Conservation (phyloP, 1,140 invertebrate genomes). For the Panulirus ornatus region DNA sequence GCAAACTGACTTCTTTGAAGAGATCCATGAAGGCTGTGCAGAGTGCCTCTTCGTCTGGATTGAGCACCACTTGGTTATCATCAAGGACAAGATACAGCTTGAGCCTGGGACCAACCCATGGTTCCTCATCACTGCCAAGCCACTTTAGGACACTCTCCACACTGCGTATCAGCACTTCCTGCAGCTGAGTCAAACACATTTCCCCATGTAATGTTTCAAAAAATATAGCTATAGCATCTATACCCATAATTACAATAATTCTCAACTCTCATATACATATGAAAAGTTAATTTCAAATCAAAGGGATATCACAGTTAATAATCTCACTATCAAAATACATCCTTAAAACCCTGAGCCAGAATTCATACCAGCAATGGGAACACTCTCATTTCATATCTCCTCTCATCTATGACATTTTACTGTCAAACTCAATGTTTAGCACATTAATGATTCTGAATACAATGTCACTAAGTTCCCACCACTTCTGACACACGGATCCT, state of each 20-base stretch:
- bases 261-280: too few relatives aligned
- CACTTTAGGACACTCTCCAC: conserved; percentile 56
- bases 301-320: too few relatives aligned
- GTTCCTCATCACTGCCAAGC: conserved; percentile 70
- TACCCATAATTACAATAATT: background rate
- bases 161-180: conserved; percentile 64
- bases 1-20: conserved; percentile 62
- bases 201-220: background rate
- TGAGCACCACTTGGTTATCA: conserved; percentile 57
- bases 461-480: too few relatives aligned
- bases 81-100: conserved; percentile 67
- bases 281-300: too few relatives aligned
- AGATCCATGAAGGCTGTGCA: conserved; percentile 60
- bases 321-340: too few relatives aligned
- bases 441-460: too few relatives aligned
- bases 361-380: too few relatives aligned
- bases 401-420: too few relatives aligned
- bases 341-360: too few relatives aligned
- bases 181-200: conserved; percentile 12
- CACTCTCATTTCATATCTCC: too few relatives aligned
- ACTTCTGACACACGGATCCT: too few relatives aligned
- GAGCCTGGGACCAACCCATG: conserved; percentile 70
- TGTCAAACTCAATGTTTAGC: too few relatives aligned
- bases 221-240: background rate
- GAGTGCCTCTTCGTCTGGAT: conserved; percentile 61